Evolutionary conservation across 1,140 invertebrate genomes (phyloP), one percentile per base, ranked within the genome.

Genomic region (Pseudomyrmex dendroicus): DNA sequence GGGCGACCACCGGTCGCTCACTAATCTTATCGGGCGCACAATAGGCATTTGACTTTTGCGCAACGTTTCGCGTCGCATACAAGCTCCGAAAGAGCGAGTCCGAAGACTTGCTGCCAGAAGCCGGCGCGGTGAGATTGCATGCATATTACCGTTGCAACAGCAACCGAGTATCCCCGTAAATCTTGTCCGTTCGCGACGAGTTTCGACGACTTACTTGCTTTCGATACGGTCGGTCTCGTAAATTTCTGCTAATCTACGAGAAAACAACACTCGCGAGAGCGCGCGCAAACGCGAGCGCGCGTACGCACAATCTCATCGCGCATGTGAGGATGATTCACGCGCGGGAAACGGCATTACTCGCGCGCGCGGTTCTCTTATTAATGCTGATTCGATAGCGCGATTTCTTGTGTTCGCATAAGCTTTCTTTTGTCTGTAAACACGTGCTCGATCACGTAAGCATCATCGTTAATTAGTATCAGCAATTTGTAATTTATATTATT

Each of bases 141-240:
- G 82, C 82, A 73, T 84, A 84, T 86, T 86, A 77, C 62, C 25
- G 64, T 54, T 67, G 22, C 64, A 52, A 50, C 63, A 61, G 68
- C 44, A 61, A 57, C 35, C 35, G 35, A 50, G 15, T 50, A 17
- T 48, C 64, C 64, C 9, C 64, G 72, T 86, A 87, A 87, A 86
- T 86, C 84, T 83, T n/a, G 64, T 22, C 35, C 10, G 35, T 73
- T n/a, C 22, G 50, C 85, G n/a, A 50, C 50, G 67, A 50, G 48
- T 73, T 85, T 85, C 84, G 84, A 86, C 85, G 76, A 86, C 83
- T 86, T 74, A 86, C 84, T 85, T 56, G 67, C 64, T 72, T 83
- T 86, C 84, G 68, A 73, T 84, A 70, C 59, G 62, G 35, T 80
- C 66, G 52, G 52, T 83, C 67, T 63, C 78, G 72, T 86, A 86